Conservation (phyloP, 1,140 invertebrate genomes). For the Diploscapter pachys region DNA sequence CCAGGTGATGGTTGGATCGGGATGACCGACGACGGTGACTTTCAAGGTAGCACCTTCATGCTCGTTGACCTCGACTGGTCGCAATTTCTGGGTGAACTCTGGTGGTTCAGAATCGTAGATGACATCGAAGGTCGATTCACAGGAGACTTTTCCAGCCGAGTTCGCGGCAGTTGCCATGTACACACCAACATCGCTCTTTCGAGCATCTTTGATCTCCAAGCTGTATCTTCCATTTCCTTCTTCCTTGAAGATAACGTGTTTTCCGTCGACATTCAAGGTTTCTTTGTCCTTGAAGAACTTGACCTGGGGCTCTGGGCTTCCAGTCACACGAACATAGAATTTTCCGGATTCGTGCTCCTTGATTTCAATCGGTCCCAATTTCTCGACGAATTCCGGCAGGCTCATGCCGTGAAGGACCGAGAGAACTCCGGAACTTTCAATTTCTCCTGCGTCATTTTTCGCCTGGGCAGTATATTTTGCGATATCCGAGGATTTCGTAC, state of each 20-base stretch:
- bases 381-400: conserved; percentile 35
- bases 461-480: conserved; percentile 36
- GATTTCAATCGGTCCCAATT: conserved; percentile 55
- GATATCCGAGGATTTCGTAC: conserved; percentile 41
- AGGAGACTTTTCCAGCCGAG: conserved; percentile 23
- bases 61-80: conserved; percentile 65
- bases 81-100: conserved; percentile 43
- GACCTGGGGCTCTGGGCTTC: conserved; percentile 70
- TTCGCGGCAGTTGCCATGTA: conserved; percentile 37
- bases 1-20: conserved; percentile 77
- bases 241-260: conserved; percentile 64
- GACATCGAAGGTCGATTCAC: conserved; percentile 18
- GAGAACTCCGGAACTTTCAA: conserved; percentile 37
- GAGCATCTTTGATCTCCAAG: conserved; percentile 35
- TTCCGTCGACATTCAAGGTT: conserved; percentile 67
- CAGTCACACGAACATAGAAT: conserved; percentile 65
- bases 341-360: conserved; percentile 42
- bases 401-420: conserved; percentile 40
- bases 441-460: conserved; percentile 65
- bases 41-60: conserved; percentile 73
- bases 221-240: conserved; percentile 44
- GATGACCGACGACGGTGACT: conserved; percentile 76
- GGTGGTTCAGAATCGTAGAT: conserved; percentile 39
- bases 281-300: conserved; percentile 83
- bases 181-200: conserved; percentile 32